Evolutionary conservation across 2,113 vertebrate genomes (phyloP).

Genomic region (Heloderma charlesbogerti): DNA sequence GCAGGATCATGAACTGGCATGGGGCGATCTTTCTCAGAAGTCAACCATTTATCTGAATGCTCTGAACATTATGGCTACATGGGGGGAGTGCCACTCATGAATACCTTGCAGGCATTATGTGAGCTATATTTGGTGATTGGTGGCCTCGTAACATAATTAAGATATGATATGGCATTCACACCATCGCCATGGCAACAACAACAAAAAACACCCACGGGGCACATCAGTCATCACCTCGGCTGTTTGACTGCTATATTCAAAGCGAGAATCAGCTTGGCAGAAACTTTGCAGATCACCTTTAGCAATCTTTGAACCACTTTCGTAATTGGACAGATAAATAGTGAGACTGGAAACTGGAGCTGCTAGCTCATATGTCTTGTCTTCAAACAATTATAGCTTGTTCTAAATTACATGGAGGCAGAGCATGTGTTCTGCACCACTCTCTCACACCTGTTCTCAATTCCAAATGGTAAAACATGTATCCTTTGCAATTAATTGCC

Average conservation of each 20-base stretch:
- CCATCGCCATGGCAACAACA: conserved; percentile 4
- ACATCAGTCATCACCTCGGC: neutral
- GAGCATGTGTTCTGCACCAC: conserved; percentile 5
- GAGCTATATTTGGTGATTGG: neutral
- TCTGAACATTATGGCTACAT: neutral
- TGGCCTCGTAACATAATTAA: neutral
- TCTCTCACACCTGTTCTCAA: conserved; percentile 31
- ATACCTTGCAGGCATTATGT: neutral
- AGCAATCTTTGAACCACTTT: conserved; percentile 16
- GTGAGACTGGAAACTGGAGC: conserved; percentile 18
- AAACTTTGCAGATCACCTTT: conserved; percentile 24
- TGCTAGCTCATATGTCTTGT: conserved; percentile 30
- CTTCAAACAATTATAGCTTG: conserved; percentile 26
- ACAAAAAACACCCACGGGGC: neutral
- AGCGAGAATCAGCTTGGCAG: neutral
- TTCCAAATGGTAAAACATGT: conserved; percentile 16
- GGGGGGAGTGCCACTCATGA: neutral
- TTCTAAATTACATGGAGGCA: conserved; percentile 43
- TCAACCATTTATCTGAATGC: neutral
- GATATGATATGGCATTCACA: neutral
- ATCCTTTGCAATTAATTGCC: conserved; percentile 46
- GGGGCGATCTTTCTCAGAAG: neutral
- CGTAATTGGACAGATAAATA: conserved; percentile 21
- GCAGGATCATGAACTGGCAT: neutral
- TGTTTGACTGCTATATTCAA: neutral